Conservation (phyloP, 2,113 vertebrate genomes). For the Poicephalus meyeri region DNA sequence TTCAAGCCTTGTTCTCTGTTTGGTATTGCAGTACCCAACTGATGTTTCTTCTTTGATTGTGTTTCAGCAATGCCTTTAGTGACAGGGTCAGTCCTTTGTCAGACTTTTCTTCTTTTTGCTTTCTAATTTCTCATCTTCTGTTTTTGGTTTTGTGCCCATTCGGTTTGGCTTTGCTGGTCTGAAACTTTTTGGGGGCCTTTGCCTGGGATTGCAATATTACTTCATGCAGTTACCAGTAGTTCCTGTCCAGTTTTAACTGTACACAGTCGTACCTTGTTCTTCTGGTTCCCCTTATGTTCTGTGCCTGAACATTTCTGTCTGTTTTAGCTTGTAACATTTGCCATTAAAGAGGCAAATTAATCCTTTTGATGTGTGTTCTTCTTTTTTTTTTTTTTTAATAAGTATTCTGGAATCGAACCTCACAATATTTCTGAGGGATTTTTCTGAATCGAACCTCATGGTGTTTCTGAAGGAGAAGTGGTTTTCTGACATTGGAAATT, state of each 20-base stretch:
- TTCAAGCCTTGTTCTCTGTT: not conserved
- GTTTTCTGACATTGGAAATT: not conserved
- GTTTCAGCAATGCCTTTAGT: not conserved
- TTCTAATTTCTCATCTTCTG: not conserved
- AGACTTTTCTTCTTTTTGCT: not conserved
- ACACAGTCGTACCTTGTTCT: not conserved
- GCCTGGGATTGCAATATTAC: not conserved
- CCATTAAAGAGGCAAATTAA: not conserved
- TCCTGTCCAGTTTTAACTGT: not conserved
- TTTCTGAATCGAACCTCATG: not conserved
- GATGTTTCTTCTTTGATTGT: not conserved
- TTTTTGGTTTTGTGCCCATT: not conserved
- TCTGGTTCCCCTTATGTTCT: not conserved
- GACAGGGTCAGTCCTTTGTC: not conserved
- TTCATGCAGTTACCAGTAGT: not conserved
- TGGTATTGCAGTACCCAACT: not conserved
- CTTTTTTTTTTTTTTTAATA: not conserved
- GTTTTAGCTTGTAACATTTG: not conserved
- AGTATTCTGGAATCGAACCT: not conserved
- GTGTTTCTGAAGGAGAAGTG: not conserved
- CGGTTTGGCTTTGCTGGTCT: not conserved
- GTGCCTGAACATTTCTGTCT: not conserved
- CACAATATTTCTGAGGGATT: not conserved
- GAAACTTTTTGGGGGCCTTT: not conserved
- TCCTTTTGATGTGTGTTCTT: not conserved